These are phyloP conservation scores for Rhynchonema sp. DNA, from an alignment of 2,888 invertebrate genomes.

Conservation along the genomic window DNA sequence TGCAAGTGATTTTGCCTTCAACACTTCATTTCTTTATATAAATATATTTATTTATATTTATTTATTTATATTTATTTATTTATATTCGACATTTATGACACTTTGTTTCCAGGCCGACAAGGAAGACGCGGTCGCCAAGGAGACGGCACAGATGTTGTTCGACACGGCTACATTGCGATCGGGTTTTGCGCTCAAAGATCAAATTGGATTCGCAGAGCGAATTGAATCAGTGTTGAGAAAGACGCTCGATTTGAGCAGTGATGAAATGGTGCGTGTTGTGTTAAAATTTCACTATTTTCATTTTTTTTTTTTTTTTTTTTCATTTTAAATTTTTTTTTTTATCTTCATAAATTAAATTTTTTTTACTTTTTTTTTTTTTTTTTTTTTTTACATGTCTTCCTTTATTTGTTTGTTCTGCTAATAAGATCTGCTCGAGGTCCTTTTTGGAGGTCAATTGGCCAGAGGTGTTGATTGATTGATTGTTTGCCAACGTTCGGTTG, in stretches of 20 bases:
- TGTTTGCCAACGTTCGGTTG: no score
- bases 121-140: conserved; percentile 53
- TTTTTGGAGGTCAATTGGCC: no score
- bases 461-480: no score
- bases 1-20: no score
- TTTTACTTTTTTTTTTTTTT: not conserved
- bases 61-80: no score
- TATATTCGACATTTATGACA: no score
- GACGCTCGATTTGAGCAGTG: conserved; percentile 29
- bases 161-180: conserved; percentile 76
- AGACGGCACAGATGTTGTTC: conserved; percentile 71
- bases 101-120: conserved; percentile 48
- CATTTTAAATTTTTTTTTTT: not conserved
- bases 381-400: not conserved
- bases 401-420: no score
- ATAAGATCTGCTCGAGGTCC: no score
- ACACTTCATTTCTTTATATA: no score
- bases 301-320: not conserved
- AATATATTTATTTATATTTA: no score
- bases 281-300: not conserved
- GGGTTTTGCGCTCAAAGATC: conserved; percentile 68
- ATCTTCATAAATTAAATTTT: not conserved
- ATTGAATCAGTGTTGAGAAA: conserved; percentile 65
- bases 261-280: conserved; percentile 23
- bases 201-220: conserved; percentile 60